phyloP scores from a whole-genome alignment of 2,113 vertebrate genomes.

The Zeus faber region DNA sequence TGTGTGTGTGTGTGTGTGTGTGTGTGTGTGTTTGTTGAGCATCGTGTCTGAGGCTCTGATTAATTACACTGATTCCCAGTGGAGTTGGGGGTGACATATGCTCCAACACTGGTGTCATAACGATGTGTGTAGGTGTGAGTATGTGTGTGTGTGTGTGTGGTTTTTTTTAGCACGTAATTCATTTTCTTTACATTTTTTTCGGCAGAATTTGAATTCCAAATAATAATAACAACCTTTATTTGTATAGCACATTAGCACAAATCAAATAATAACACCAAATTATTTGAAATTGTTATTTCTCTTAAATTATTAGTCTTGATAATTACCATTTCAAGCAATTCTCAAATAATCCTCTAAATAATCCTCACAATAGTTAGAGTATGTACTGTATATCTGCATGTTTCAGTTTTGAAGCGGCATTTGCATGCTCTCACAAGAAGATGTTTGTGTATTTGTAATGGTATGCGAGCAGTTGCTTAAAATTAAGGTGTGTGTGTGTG shows the following conservation, averaged over 20 bases:
- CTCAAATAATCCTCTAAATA: too few species aligned
- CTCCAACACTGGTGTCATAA: constrained; percentile 58
- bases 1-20: constrained; percentile 25
- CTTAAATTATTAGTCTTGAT: too few species aligned
- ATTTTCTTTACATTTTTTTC: too few species aligned
- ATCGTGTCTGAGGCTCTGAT: constrained; percentile 62
- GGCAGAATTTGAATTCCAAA: too few species aligned
- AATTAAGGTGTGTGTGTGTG: constrained; percentile 1
- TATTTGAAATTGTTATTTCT: too few species aligned
- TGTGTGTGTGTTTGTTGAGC: constrained; percentile 25
- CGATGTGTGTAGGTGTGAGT: constrained; percentile 18
- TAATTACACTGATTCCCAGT: constrained; percentile 64
- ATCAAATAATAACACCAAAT: too few species aligned
- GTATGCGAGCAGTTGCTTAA: neutral
- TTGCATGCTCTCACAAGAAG: neutral
- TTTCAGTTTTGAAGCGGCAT: neutral
- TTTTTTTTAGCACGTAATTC: too few species aligned
- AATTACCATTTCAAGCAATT: too few species aligned
- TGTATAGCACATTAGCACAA: too few species aligned
- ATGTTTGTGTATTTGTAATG: neutral
- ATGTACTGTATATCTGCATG: neutral
- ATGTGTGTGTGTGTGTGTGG: constrained; percentile 10
- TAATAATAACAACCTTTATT: too few species aligned
- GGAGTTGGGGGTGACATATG: constrained; percentile 69
- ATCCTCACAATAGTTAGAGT: neutral